Conservation (phyloP, 2,888 invertebrate genomes). For the Ormyrus rosae region DNA sequence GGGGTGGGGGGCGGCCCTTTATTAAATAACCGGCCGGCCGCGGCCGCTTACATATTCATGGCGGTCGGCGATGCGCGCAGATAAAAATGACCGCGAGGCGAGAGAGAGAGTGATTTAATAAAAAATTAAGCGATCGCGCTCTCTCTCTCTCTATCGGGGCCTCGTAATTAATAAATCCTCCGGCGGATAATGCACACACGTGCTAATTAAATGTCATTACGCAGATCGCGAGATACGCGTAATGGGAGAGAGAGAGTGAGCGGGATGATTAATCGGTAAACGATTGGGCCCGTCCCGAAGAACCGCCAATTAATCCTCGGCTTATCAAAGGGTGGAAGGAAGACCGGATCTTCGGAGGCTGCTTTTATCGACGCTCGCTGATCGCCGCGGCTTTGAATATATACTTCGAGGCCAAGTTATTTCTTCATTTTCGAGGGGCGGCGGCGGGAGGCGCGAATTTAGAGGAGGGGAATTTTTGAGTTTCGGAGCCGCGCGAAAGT, state of each 20-base stretch:
- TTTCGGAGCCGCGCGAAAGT: too few relatives aligned
- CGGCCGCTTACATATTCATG: constrained; percentile 44
- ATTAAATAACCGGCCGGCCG: constrained; percentile 19
- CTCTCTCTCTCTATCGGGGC: not conserved
- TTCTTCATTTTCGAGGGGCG: constrained; percentile 38
- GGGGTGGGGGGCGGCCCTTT: not conserved
- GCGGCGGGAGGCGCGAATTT: not conserved
- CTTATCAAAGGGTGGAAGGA: constrained; percentile 48
- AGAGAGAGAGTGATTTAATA: not conserved
- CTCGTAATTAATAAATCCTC: constrained; percentile 48
- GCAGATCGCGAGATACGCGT: not conserved
- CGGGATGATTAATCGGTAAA: constrained; percentile 55
- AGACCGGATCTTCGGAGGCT: constrained; percentile 22
- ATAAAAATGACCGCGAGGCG: constrained; percentile 29
- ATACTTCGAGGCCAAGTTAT: constrained; percentile 33
- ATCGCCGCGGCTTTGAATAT: not conserved
- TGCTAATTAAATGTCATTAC: constrained; percentile 58
- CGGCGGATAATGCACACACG: constrained; percentile 39
- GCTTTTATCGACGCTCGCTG: constrained; percentile 18
- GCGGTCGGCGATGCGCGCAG: not conserved
- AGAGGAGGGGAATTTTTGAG: not conserved
- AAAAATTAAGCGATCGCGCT: too few relatives aligned
- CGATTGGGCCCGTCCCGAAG: constrained; percentile 47
- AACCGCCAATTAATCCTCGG: constrained; percentile 56
- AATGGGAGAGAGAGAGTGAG: constrained; percentile 17